These are phyloP conservation scores for Alca torda DNA, from an alignment of 2,797 vertebrate species.

Conservation along the genomic window DNA sequence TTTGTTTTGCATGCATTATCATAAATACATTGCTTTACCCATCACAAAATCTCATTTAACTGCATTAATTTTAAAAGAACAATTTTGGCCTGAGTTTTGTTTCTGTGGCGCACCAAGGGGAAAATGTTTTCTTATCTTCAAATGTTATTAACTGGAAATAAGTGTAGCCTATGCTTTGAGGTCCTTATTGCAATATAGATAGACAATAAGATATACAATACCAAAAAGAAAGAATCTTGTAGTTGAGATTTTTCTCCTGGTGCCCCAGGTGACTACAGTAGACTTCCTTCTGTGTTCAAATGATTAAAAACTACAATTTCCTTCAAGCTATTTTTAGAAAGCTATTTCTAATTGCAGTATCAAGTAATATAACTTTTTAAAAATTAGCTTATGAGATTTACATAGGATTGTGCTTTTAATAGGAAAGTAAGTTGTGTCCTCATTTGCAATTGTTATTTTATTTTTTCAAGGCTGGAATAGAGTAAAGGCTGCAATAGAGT, in stretches of 20 bases:
- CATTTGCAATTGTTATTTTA: background rate
- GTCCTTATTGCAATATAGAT: conserved; percentile 64
- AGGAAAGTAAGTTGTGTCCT: background rate
- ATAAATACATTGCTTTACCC: background rate
- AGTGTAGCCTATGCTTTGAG: conserved; percentile 37
- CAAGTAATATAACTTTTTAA: conserved; percentile 24
- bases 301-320: conserved; percentile 64
- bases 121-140: conserved; percentile 23
- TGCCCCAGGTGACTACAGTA: conserved; percentile 28
- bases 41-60: conserved; percentile 23
- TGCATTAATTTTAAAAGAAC: background rate
- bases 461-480: background rate
- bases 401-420: background rate
- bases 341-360: conserved; percentile 48
- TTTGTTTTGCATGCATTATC: conserved; percentile 36
- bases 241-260: conserved; percentile 15
- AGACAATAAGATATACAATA: conserved; percentile 50
- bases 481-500: background rate
- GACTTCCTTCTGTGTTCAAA: conserved; percentile 17
- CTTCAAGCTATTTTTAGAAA: conserved; percentile 49
- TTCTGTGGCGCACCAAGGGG: background rate
- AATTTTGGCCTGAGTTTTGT: conserved; percentile 2
- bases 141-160: conserved; percentile 50
- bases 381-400: conserved; percentile 47
- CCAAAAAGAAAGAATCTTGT: conserved; percentile 29